A percentile compares a stretch with the other conserved stretches of the same genome.
Evolutionary conservation across 1,140 invertebrate species (phyloP).

Genomic region (Macrobrachium rosenbergii): DNA sequence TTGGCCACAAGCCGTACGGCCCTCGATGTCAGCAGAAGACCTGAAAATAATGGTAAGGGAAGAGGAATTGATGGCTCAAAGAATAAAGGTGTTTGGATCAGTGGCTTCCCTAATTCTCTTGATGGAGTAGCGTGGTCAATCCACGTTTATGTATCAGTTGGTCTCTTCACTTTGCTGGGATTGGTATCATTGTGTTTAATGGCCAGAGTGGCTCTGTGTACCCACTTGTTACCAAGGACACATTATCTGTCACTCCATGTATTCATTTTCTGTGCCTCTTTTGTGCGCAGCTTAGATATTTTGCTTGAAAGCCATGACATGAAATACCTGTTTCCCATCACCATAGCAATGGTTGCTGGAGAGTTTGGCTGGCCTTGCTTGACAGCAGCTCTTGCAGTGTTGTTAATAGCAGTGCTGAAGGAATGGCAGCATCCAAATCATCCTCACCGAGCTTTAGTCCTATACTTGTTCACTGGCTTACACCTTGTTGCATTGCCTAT

Average conservation of each 20-base stretch:
- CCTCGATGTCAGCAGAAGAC: too few species aligned
- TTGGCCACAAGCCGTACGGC: too few species aligned
- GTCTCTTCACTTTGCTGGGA: slow-evolving; percentile 14
- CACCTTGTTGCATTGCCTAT: slow-evolving; percentile 25
- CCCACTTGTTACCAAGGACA: slow-evolving; percentile 26
- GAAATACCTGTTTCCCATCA: neutral
- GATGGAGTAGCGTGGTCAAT: slow-evolving; percentile 7
- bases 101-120: too few species aligned
- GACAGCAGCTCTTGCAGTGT: slow-evolving; percentile 35
- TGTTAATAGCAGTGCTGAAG: slow-evolving; percentile 20
- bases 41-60: too few species aligned
- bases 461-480: slow-evolving; percentile 1
- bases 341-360: slow-evolving; percentile 20
- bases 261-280: slow-evolving; percentile 28
- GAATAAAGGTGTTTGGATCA: too few species aligned
- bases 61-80: too few species aligned
- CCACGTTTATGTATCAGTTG: slow-evolving; percentile 35
- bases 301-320: slow-evolving; percentile 24
- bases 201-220: slow-evolving; percentile 30
- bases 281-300: slow-evolving; percentile 26
- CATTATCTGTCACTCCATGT: slow-evolving; percentile 43
- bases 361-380: slow-evolving; percentile 43
- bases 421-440: slow-evolving; percentile 7
- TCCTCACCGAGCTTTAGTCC: slow-evolving; percentile 30
- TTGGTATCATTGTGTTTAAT: slow-evolving; percentile 29